Evolutionary conservation across 2,888 invertebrate species (phyloP), one percentile per base, ranked within the genome.

Genomic region (Acleris holmiana): DNA sequence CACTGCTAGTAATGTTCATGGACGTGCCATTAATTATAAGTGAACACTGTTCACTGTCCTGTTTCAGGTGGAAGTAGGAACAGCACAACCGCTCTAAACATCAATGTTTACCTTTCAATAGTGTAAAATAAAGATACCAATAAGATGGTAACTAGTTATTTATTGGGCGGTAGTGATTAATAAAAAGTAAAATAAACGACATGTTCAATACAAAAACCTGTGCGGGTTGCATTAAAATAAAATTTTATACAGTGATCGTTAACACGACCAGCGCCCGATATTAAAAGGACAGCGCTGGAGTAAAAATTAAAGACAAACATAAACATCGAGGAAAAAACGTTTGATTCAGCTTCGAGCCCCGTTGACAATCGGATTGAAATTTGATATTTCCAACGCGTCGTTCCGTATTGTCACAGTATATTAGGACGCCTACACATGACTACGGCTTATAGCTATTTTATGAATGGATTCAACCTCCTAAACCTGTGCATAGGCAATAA

Each of bases 271-370:
- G 78, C 80, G 83, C 83, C 81, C 86, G 80, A 89, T 90, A 90
- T 91, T 89, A 91, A 91, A 91, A 86, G 89, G 88, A 85, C 86
- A 84, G 79, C 85, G 85, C 78, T 82, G 83, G 80, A 88, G 89
- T 89, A 88, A 91, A 92, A 91, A 90, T 91, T 90, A 91, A 91
- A 91, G 90, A 89, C 85, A 85, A 82, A 86, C 87, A 91, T 90
- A 91, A 91, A 91, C 88, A 89, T 88, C 78, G 74, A 75, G 77
- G 63, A 79, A 77, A 83, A 86, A 84, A 85, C 83, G 79, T 85
- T 88, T 86, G 84, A 88, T 84, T 85, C 87, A 85, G 79, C 80
- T 79, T 78, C 77, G 77, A 74, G 75, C 73, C 69, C 77, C 78
- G 76, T 86, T 89, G 88, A 87, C 83, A 85, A 86, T 84, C 82